Conservation (phyloP, 2,797 vertebrate genomes). For the Oreonectes daqikongensis region DNA sequence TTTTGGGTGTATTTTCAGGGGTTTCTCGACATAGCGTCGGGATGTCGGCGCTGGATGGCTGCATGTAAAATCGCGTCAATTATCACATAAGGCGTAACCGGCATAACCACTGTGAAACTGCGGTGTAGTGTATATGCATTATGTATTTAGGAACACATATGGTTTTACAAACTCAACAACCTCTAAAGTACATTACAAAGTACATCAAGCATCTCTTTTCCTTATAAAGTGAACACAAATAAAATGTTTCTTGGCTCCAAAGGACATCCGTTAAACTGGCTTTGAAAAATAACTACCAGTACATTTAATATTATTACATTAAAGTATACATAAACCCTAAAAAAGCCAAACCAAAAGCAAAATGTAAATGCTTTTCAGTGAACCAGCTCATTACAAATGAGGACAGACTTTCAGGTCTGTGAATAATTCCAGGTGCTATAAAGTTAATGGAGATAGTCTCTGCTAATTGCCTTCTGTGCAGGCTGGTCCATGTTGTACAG, state of each 20-base stretch:
- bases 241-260: slow-evolving; percentile 11
- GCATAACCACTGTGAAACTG: slow-evolving; percentile 9
- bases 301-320: background rate
- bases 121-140: slow-evolving; percentile 6
- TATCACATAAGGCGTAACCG: slow-evolving; percentile 36
- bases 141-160: slow-evolving; percentile 15
- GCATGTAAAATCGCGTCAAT: slow-evolving; percentile 44
- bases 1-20: slow-evolving; percentile 39
- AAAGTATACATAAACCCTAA: slow-evolving; percentile 33
- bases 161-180: slow-evolving; percentile 7
- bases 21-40: too few species aligned
- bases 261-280: slow-evolving; percentile 13
- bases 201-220: background rate
- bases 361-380: background rate
- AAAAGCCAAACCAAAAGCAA: background rate
- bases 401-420: background rate
- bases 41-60: slow-evolving; percentile 38
- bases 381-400: slow-evolving; percentile 18
- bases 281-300: background rate
- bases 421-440: slow-evolving; percentile 31
- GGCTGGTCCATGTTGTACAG: slow-evolving; percentile 52
- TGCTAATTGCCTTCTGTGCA: slow-evolving; percentile 66
- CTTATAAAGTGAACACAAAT: slow-evolving; percentile 4
- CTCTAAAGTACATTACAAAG: slow-evolving; percentile 25
- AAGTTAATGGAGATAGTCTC: slow-evolving; percentile 47